phyloP scores from a whole-genome alignment of 2,888 invertebrate species.

The Ceramica pisi region DNA sequence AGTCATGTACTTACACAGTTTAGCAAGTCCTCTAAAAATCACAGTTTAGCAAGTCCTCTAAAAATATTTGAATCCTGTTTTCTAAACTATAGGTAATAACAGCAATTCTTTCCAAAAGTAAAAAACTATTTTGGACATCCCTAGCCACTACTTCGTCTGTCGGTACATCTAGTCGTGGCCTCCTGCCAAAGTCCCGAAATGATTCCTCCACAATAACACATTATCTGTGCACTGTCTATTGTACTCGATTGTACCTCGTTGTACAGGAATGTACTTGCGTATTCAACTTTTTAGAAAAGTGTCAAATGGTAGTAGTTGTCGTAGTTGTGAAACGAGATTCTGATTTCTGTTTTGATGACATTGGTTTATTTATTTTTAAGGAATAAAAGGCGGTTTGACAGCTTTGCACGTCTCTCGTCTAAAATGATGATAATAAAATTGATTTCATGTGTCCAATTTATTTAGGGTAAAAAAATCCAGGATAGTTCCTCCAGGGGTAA shows the following conservation, averaged over 20 bases:
- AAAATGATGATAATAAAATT: too few species aligned
- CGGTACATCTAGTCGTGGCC: conserved; percentile 61
- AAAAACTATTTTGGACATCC: conserved; percentile 11
- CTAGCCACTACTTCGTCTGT: conserved; percentile 24
- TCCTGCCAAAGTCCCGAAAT: conserved; percentile 67
- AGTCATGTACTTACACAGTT: too few species aligned
- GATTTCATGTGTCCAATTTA: too few species aligned
- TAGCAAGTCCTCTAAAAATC: too few species aligned
- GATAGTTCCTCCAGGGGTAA: too few species aligned
- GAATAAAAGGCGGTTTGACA: too few species aligned
- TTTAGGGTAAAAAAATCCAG: too few species aligned
- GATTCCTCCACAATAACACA: conserved; percentile 67
- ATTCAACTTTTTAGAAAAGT: conserved; percentile 44
- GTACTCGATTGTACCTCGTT: conserved; percentile 47
- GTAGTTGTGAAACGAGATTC: conserved; percentile 6
- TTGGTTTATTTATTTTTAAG: background rate
- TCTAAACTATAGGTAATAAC: background rate
- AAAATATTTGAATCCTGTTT: too few species aligned
- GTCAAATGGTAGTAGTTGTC: conserved; percentile 36
- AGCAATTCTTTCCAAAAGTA: background rate
- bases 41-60: too few species aligned
- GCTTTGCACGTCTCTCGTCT: too few species aligned
- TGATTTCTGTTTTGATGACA: background rate
- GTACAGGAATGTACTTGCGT: conserved; percentile 26
- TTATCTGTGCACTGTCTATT: conserved; percentile 58